Evolutionary conservation across 2,888 invertebrate species (phyloP).

Genomic region (Leucophenga maculata): DNA sequence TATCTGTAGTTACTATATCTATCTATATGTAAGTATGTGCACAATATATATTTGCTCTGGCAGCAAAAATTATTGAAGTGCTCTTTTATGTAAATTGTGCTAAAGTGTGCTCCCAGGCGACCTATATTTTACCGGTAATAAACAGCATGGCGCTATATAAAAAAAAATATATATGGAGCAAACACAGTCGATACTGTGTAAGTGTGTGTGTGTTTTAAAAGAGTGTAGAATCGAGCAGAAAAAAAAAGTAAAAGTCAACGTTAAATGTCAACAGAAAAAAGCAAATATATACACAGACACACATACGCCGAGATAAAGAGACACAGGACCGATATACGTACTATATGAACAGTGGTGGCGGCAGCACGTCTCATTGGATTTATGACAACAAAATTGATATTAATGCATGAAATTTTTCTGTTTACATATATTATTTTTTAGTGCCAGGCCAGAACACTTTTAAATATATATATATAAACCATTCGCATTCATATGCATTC

Average conservation of each 20-base stretch:
- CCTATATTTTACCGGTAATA: conserved; percentile 58
- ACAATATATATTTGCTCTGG: not conserved
- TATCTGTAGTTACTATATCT: too few relatives aligned
- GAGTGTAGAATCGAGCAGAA: not conserved
- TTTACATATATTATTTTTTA: conserved; percentile 25
- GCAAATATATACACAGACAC: conserved; percentile 18
- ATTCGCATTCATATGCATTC: not conserved
- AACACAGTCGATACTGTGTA: not conserved
- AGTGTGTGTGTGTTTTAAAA: not conserved
- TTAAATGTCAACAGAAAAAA: conserved; percentile 41
- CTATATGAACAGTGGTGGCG: not conserved
- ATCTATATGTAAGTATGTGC: too few relatives aligned
- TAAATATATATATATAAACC: not conserved
- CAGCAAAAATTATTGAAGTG: conserved; percentile 31
- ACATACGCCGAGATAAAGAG: not conserved
- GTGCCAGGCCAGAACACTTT: not conserved
- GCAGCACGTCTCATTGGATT: conserved; percentile 60
- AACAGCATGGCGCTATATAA: conserved; percentile 38
- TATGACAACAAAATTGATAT: conserved; percentile 68
- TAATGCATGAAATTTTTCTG: conserved; percentile 53
- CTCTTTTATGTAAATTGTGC: conserved; percentile 55
- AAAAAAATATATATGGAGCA: conserved; percentile 5
- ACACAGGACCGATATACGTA: not conserved
- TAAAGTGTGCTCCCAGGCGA: conserved; percentile 55
- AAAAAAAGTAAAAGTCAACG: conserved; percentile 40